Evolutionary conservation across 2,113 vertebrate species (phyloP).

Genomic region (Trogon melanurus): DNA sequence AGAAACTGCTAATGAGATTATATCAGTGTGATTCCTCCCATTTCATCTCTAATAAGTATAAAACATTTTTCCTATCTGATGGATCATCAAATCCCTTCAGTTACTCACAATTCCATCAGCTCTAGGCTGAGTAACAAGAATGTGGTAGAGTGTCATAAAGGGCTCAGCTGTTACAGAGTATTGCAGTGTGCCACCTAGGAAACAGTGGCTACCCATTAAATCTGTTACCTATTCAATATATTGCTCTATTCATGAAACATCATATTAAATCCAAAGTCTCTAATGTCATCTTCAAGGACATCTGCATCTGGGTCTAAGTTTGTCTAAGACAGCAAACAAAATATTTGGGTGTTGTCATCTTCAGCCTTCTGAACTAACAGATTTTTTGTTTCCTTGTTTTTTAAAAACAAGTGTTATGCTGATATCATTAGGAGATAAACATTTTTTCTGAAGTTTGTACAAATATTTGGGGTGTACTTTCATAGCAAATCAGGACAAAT

Average conservation of each 20-base stretch:
- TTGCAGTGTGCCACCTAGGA: background rate
- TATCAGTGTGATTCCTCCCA: background rate
- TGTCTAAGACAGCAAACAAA: background rate
- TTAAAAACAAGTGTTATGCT: background rate
- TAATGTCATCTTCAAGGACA: background rate
- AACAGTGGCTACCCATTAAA: background rate
- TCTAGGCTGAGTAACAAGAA: background rate
- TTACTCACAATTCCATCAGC: background rate
- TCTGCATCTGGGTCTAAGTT: background rate
- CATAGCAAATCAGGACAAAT: background rate
- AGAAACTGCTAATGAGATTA: rapidly evolving
- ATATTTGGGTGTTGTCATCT: background rate
- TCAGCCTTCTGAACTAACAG: background rate
- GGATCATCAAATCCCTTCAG: background rate
- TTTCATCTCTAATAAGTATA: background rate
- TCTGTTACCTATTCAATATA: background rate
- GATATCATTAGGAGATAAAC: background rate
- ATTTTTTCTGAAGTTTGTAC: background rate
- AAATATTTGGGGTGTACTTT: background rate
- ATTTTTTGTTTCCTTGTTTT: background rate
- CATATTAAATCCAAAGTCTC: background rate
- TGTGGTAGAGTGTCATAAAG: background rate
- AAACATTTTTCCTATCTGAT: background rate
- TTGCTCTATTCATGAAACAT: background rate
- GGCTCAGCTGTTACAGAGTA: background rate